phyloP scores from a whole-genome alignment of 2,113 vertebrate species.

The Clarias macrocephalus region DNA sequence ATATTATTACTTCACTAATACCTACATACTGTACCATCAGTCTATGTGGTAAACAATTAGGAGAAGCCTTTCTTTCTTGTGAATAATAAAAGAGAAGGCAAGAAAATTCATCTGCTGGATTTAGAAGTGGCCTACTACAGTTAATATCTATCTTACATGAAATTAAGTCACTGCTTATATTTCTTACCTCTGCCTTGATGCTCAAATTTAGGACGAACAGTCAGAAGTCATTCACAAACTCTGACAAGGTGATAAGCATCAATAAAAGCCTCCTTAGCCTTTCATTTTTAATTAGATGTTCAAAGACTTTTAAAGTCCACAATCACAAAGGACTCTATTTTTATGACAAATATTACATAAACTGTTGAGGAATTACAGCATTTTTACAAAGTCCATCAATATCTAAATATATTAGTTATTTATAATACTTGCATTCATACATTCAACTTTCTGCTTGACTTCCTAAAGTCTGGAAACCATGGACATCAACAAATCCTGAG shows the following conservation, averaged over 20 bases:
- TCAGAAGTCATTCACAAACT: conserved; percentile 42
- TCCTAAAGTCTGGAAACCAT: too few species aligned
- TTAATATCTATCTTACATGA: conserved; percentile 55
- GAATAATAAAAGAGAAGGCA: conserved; percentile 63
- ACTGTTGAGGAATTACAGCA: too few species aligned
- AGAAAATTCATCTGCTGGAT: conserved; percentile 60
- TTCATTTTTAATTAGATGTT: background rate
- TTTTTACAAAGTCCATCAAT: too few species aligned
- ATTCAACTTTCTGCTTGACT: too few species aligned
- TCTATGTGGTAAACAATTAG: conserved; percentile 45
- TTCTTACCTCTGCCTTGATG: conserved; percentile 60
- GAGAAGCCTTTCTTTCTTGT: conserved; percentile 23
- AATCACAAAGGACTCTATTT: background rate
- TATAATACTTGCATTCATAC: too few species aligned
- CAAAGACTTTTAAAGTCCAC: background rate
- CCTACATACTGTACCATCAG: conserved; percentile 56
- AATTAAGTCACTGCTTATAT: conserved; percentile 68
- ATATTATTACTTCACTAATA: conserved; percentile 56
- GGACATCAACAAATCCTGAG: too few species aligned
- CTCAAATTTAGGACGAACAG: conserved; percentile 56
- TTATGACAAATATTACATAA: too few species aligned
- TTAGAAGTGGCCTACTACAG: conserved; percentile 60
- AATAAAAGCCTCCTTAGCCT: background rate
- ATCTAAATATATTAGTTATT: too few species aligned
- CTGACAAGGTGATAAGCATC: conserved; percentile 8